Percentiles rank a stretch among this genome's conserved stretches.
Conservation (phyloP, 2,888 invertebrate genomes). For the Selenia dentaria region DNA sequence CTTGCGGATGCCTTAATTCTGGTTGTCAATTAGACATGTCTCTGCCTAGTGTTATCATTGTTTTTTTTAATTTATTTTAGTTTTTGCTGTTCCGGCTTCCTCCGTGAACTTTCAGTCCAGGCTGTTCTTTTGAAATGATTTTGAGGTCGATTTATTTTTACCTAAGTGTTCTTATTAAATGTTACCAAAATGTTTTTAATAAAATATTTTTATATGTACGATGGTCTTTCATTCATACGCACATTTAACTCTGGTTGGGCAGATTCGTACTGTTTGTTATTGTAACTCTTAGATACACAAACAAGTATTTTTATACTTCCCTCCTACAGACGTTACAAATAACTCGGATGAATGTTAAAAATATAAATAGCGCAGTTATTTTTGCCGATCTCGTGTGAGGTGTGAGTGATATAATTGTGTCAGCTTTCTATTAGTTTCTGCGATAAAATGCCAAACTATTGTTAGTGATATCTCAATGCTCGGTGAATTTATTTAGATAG, state of each 20-base stretch:
- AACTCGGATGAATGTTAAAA: conserved; percentile 36
- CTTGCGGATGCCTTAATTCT: conserved; percentile 85
- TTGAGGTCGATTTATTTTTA: conserved; percentile 85
- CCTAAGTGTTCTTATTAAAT: conserved; percentile 87
- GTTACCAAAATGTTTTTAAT: conserved; percentile 86
- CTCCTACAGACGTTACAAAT: conserved; percentile 37
- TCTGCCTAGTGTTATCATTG: conserved; percentile 83
- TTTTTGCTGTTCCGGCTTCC: conserved; percentile 83
- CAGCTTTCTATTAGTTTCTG: neutral
- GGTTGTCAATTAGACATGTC: conserved; percentile 85
- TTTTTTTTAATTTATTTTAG: conserved; percentile 80
- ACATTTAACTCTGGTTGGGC: neutral
- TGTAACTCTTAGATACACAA: neutral
- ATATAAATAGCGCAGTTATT: conserved; percentile 47
- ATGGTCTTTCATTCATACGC: conserved; percentile 50
- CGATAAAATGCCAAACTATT: neutral
- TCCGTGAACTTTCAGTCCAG: conserved; percentile 85
- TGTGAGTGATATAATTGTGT: conserved; percentile 25
- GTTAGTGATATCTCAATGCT: conserved; percentile 43
- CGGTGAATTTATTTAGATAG: conserved; percentile 47
- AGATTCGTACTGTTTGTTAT: no score
- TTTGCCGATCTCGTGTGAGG: conserved; percentile 27
- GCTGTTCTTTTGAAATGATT: conserved; percentile 85
- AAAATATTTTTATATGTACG: conserved; percentile 85
- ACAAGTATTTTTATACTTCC: conserved; percentile 10